A percentile compares a stretch with the other conserved stretches of the same genome.
phyloP scores from a whole-genome alignment of 2,113 vertebrate species.

The Marcusenius ussheri region DNA sequence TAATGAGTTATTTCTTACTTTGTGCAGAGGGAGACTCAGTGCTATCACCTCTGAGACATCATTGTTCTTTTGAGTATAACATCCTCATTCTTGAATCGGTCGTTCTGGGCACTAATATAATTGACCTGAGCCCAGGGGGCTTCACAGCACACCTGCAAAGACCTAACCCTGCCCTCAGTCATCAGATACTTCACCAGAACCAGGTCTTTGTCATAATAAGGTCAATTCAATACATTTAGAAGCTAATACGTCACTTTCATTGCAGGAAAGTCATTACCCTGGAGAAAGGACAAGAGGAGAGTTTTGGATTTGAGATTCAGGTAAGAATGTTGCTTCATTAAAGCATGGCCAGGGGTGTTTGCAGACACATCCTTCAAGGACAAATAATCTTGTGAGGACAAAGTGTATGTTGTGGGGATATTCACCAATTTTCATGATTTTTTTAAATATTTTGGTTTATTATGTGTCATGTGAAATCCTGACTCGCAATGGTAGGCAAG shows the following conservation, averaged over 20 bases:
- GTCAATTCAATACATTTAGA: background rate
- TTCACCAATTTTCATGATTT: background rate
- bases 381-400: background rate
- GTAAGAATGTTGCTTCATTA: conserved; percentile 53
- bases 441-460: too few species aligned
- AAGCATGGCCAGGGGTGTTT: background rate
- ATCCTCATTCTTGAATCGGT: background rate
- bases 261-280: conserved; percentile 76
- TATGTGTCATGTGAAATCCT: background rate
- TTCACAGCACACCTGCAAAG: background rate
- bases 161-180: background rate
- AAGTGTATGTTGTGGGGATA: background rate
- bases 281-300: conserved; percentile 77
- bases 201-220: background rate
- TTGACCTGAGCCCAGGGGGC: background rate
- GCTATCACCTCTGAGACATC: background rate
- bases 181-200: background rate
- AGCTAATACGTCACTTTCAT: conserved; percentile 18
- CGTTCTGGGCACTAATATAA: background rate
- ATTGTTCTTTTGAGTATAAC: background rate
- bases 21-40: background rate
- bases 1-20: background rate
- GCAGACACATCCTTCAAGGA: background rate
- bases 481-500: background rate
- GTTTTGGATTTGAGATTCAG: conserved; percentile 95